Evolutionary conservation across 2,113 vertebrate genomes (phyloP).

Genomic region (Gopherus evgoodei): DNA sequence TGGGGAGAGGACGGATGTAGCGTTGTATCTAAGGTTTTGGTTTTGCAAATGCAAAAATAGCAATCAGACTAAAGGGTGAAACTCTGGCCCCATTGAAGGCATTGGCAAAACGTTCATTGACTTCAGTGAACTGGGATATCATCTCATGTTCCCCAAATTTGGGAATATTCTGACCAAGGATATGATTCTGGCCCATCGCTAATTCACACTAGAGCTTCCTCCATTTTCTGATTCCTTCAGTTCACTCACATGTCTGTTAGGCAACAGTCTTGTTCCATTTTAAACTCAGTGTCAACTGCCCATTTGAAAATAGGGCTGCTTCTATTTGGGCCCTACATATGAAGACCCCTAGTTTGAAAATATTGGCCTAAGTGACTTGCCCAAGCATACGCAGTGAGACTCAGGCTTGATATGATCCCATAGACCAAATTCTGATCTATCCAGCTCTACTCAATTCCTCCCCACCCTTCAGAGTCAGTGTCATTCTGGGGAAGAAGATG

Average conservation of each 20-base stretch:
- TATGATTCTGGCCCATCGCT: rapidly evolving
- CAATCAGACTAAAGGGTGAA: neutral
- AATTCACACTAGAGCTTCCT: neutral
- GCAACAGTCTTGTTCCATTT: neutral
- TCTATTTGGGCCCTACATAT: neutral
- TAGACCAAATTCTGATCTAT: too few species aligned
- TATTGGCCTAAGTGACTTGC: neutral
- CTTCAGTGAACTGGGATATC: neutral
- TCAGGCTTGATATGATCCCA: neutral
- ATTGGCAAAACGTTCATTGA: neutral
- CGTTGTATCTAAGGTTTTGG: conserved; percentile 7
- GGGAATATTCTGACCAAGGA: rapidly evolving
- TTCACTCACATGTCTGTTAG: neutral
- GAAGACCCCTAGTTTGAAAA: neutral
- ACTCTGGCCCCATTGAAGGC: neutral
- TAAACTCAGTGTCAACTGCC: neutral
- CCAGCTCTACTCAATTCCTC: neutral
- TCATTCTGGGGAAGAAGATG: neutral
- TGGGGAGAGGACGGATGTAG: conserved; percentile 34
- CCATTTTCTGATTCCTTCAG: neutral
- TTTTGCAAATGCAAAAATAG: neutral
- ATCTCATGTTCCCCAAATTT: rapidly evolving
- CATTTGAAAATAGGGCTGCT: rapidly evolving
- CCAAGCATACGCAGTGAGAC: neutral
- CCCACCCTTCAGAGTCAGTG: neutral